Evolutionary conservation across 64 coral and sea anemone species (phyloP), one percentile per base, ranked within the genome.

Genomic region (Porites australiensis): DNA sequence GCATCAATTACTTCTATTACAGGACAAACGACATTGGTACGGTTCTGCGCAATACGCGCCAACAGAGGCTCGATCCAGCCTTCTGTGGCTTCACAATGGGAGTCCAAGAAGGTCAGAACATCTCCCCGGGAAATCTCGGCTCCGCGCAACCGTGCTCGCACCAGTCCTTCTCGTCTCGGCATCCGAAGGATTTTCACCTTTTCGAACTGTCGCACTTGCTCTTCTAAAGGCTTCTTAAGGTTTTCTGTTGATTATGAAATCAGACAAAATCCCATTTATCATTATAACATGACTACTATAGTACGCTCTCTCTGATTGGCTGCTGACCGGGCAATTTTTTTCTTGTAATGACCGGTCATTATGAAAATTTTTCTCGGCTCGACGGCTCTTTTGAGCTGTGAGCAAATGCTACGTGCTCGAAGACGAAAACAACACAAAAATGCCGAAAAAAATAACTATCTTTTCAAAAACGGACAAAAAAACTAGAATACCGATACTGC

Each of bases 1-100:
- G 95, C 92, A 82, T 94, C 86, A 18, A 97, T 94, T 51, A 97
- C 95, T 70, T 97, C 95, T 50, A 97, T 97, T 5, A 97, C 95
- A 45, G 95, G 95, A 52, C 95, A 97, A 5, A 97, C 95, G 13
- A 97, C 95, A 68, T 97, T 97, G 55, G 86, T 75, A 6, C 83
- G 92, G 70, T 97, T 88, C 46, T 97, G 75, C 6, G 95, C 95
- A 79, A 97, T 97, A 23, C 95, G 66, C 18, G 89, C 92, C 58
- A 97, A 59, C 13, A 97, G 77, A 23, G 95, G 95, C 70, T 97
- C 95, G 3, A 97, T 49, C 95, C 95, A 97, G 44, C 95, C 95
- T 64, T 88, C 83, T 60, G 95, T 97, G 6, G 93, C 92, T 44
- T 97, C 95, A 49, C 95, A 97, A 52, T 97, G 95, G 73, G 95